A percentile compares a stretch with the other conserved stretches of the same genome.
Conservation (phyloP, 2,113 vertebrate species). For the Pangasianodon hypophthalmus region DNA sequence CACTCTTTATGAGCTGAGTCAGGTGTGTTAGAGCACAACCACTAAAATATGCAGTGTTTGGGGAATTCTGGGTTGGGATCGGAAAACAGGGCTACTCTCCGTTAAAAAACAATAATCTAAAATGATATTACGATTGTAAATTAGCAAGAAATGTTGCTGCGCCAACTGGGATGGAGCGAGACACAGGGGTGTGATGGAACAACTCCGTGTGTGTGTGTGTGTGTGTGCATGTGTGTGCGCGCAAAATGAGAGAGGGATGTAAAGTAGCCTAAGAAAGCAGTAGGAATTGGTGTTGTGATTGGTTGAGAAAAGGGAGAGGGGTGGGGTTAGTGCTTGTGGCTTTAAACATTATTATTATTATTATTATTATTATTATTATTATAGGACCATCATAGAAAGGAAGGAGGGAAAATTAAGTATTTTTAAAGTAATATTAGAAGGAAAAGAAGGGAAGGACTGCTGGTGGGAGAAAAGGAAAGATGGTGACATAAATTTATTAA, state of each 20-base stretch:
- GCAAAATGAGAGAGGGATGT: background rate
- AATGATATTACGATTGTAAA: background rate
- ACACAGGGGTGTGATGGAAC: background rate
- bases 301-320: background rate
- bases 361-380: background rate
- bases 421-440: too few species aligned
- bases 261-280: background rate
- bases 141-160: background rate
- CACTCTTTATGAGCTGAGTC: background rate
- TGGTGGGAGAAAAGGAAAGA: background rate
- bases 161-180: background rate
- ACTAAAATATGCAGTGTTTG: background rate
- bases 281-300: background rate
- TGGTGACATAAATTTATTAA: background rate
- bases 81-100: background rate
- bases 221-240: background rate
- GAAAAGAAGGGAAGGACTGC: too few species aligned
- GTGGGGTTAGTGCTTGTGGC: background rate
- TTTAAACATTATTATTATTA: background rate
- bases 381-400: background rate
- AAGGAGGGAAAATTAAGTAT: background rate
- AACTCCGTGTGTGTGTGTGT: background rate
- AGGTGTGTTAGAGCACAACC: conserved; percentile 1
- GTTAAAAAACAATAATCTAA: background rate
- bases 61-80: conserved; percentile 12